phyloP scores from a whole-genome alignment of 2,888 invertebrate genomes.

The Pterobdella sp. region DNA sequence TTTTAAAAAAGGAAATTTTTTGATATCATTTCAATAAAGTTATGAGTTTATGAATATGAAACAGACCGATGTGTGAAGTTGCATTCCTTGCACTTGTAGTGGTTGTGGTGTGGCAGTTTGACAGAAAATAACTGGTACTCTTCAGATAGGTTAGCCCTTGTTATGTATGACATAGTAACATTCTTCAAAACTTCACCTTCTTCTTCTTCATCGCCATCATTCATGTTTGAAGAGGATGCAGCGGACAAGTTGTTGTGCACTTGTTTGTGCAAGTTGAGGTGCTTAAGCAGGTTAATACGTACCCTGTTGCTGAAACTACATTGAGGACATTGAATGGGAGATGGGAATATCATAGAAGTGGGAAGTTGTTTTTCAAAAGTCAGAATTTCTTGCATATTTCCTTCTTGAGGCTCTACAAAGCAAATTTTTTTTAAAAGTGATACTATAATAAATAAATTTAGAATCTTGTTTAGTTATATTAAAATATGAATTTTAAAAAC shows the following conservation, averaged over 20 bases:
- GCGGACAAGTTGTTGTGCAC: background rate
- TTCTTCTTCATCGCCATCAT: conserved; percentile 1
- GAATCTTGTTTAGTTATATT: too few species aligned
- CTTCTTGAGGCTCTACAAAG: too few species aligned
- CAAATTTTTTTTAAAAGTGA: too few species aligned
- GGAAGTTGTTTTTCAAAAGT: conserved; percentile 31
- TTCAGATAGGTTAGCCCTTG: conserved; percentile 17
- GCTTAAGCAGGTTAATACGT: conserved; percentile 30
- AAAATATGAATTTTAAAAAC: too few species aligned
- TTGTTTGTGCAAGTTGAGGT: conserved; percentile 30
- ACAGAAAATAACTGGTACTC: conserved; percentile 31
- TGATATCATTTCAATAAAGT: too few species aligned
- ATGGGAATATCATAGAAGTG: conserved; percentile 30
- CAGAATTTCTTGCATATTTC: conserved; percentile 7
- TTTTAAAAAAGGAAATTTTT: too few species aligned
- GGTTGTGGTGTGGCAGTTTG: conserved; percentile 30
- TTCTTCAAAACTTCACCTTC: conserved; percentile 8
- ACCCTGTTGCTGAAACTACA: conserved; percentile 34
- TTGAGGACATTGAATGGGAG: conserved; percentile 32
- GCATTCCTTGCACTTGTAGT: conserved; percentile 36
- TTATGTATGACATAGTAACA: conserved; percentile 11
- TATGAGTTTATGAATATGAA: too few species aligned
- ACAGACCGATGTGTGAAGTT: conserved; percentile 31
- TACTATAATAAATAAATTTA: too few species aligned
- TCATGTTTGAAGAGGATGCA: background rate